Percentiles rank a stretch among this genome's conserved stretches.
Conservation (phyloP, 2,797 vertebrate genomes). For the Octomys mimax region DNA sequence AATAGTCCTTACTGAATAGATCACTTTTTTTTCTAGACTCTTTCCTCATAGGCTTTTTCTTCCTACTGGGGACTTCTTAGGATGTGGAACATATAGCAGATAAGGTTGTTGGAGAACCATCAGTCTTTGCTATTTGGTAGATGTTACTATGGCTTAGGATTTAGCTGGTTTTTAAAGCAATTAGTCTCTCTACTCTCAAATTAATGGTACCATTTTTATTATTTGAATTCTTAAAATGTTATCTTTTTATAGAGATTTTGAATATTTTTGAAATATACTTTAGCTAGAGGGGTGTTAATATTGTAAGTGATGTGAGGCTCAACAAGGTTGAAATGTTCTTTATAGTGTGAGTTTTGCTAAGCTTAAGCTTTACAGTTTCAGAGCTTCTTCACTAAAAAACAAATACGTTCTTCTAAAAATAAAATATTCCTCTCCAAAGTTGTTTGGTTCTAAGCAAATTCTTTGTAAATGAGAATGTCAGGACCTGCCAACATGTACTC, state of each 20-base stretch:
- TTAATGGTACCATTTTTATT: conserved; percentile 12
- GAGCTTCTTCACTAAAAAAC: not conserved
- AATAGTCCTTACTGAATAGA: not conserved
- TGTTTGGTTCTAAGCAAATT: conserved; percentile 9
- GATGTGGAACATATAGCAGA: not conserved
- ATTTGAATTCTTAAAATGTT: conserved; percentile 63
- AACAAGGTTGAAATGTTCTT: not conserved
- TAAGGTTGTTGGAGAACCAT: not conserved
- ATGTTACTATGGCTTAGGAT: not conserved
- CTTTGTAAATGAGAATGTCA: conserved; percentile 29
- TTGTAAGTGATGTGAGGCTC: not conserved
- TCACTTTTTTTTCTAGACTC: not conserved
- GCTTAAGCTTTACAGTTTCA: conserved; percentile 55
- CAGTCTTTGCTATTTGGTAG: conserved; percentile 38
- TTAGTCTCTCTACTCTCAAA: conserved; percentile 39
- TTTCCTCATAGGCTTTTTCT: conserved; percentile 45
- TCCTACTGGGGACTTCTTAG: not conserved
- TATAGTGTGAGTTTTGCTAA: conserved; percentile 39
- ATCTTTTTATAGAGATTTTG: conserved; percentile 48
- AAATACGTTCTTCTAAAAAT: not conserved
- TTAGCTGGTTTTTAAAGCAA: conserved; percentile 25
- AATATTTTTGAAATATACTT: conserved; percentile 46
- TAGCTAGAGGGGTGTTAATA: not conserved
- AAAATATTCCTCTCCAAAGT: not conserved
- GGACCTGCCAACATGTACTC: conserved; percentile 33